Base-by-base conservation (phyloP, 1,140 invertebrate species). In the Drosophila suzukii region DNA sequence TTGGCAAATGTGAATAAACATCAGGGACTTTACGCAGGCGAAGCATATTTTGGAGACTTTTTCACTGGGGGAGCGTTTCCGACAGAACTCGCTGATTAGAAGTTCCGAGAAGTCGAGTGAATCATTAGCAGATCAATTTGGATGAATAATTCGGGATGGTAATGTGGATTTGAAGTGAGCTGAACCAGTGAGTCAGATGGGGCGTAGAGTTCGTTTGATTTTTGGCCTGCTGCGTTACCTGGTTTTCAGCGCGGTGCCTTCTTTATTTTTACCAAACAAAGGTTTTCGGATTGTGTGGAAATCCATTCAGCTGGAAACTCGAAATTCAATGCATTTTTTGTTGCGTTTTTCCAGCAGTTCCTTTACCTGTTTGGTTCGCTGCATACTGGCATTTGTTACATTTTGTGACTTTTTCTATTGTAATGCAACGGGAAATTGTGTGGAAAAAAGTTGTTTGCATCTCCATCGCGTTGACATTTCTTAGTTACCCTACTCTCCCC, bases 1-100 rank as follows among this genome's bases (percentile, higher is more conserved):
- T 71, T 71, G 65, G 44, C 27, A 67, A 67, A 67, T 67, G 62
- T 67, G 63, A 67, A 51, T 66, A 67, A 66, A 51, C 63, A 67
- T 39, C 46, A 15, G 17, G 34, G 59, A 50, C 17, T 67, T 67
- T 67, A 17, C 39, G 20, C 46, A 36, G 38, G 3, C 15, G 17
- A 34, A 41, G 34, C 17, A 66, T 67, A 34, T 51, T 53, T 41
- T 49, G n/a, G 11, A 17, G 59, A 34, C 43, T 50, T 65, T 17
- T 36, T 0, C 10, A 7, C 36, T 36, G n/a, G 32, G 0, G 5
- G 15, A 36, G 15, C 50, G 11, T 36, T 53, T 53, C 15, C 32
- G 50, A 32, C 32, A 47, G 41, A 30, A 39, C 34, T 47, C 17
- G 32, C 43, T 49, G 43, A 71, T 71, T 49, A 47, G 66, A 67